phyloP scores from a whole-genome alignment of 2,797 vertebrate species.

The Bovichtus variegatus region DNA sequence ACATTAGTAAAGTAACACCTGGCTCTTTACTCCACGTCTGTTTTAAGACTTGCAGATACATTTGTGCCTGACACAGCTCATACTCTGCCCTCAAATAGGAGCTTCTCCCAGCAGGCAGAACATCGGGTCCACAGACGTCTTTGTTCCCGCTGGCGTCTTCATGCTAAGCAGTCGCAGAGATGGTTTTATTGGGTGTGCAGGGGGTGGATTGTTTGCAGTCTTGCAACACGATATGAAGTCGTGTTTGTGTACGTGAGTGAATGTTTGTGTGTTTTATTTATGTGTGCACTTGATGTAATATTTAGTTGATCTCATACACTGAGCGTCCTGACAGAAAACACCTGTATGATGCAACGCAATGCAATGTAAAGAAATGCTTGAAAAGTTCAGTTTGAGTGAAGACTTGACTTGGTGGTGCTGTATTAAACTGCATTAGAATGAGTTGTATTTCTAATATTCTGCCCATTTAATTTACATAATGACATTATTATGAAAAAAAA shows the following conservation, averaged over 20 bases:
- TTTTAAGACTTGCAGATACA: conserved; percentile 19
- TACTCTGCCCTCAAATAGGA: conserved; percentile 50
- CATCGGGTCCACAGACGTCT: conserved; percentile 34
- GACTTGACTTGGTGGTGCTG: background rate
- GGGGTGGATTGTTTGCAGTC: conserved; percentile 19
- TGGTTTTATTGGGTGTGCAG: conserved; percentile 22
- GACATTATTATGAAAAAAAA: no score
- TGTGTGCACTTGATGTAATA: conserved; percentile 5
- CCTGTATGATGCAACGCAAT: conserved; percentile 11
- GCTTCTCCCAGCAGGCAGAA: conserved; percentile 2
- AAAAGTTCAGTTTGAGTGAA: background rate
- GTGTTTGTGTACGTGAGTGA: background rate
- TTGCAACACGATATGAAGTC: conserved; percentile 34
- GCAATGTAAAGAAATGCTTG: no score
- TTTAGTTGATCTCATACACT: background rate
- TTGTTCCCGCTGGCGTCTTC: conserved; percentile 5
- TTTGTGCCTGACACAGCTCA: conserved; percentile 27
- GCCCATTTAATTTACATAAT: background rate
- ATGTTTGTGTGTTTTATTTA: conserved; percentile 16
- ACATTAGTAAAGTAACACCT: conserved; percentile 4
- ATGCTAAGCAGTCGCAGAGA: conserved; percentile 7
- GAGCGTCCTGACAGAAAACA: background rate
- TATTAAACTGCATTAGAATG: background rate
- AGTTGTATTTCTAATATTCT: background rate
- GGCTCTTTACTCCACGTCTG: background rate